phyloP scores from a whole-genome alignment of 64 coral and sea anemone genomes.

The Stylophora pistillata region DNA sequence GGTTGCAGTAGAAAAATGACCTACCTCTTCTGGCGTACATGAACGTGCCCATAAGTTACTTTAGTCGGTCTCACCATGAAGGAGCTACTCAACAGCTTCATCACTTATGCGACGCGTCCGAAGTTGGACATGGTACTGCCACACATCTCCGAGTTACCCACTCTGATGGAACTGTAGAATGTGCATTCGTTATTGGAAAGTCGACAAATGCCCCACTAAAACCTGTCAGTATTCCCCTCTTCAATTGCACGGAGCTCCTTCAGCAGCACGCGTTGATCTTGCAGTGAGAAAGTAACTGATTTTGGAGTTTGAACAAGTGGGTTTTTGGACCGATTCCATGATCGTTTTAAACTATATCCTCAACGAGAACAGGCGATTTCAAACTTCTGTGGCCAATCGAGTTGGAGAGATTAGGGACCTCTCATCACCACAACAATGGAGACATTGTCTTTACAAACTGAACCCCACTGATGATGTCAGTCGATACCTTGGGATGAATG shows the following conservation, averaged over 20 bases:
- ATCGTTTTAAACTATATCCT: conserved; percentile 17
- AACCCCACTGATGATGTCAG: conserved; percentile 9
- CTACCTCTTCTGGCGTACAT: conserved; percentile 9
- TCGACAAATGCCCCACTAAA: conserved; percentile 5
- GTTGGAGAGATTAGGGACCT: conserved; percentile 18
- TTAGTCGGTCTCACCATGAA: neutral
- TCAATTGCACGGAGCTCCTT: neutral
- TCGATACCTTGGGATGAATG: neutral
- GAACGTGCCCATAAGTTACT: neutral
- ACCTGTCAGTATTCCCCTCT: neutral
- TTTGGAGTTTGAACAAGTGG: neutral
- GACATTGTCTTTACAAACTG: conserved; percentile 15
- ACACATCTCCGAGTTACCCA: neutral
- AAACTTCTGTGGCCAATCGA: too few species aligned
- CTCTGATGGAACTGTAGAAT: too few species aligned
- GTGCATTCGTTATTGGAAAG: conserved; percentile 18
- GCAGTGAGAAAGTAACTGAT: neutral
- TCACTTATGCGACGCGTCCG: conserved; percentile 33
- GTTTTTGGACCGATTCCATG: conserved; percentile 40
- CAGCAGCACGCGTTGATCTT: neutral
- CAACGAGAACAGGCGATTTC: conserved; percentile 24
- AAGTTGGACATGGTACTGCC: conserved; percentile 3
- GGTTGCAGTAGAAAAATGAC: conserved; percentile 27
- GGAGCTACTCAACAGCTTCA: neutral
- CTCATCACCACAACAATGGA: conserved; percentile 13